Conservation (phyloP, 2,888 invertebrate genomes). For the Plagiodera versicolora region DNA sequence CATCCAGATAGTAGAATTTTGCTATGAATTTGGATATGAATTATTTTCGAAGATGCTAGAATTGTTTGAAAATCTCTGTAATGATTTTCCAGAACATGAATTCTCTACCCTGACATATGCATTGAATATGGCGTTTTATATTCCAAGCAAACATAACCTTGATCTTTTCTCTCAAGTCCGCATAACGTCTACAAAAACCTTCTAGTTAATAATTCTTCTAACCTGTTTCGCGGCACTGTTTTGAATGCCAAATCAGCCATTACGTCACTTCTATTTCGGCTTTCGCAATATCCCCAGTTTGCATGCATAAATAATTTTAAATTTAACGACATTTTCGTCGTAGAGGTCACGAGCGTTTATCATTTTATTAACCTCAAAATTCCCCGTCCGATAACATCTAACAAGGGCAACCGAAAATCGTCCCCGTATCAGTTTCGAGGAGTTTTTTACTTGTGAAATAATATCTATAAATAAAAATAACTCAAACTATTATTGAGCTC, state of each 20-base stretch:
- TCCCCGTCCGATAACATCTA: background rate
- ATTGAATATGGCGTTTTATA: slow-evolving; percentile 1
- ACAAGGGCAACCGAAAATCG: too few species aligned
- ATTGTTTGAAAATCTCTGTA: too few species aligned
- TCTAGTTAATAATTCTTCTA: slow-evolving; percentile 4
- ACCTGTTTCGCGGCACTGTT: slow-evolving; percentile 21
- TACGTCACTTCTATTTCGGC: slow-evolving; percentile 44
- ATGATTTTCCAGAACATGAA: background rate
- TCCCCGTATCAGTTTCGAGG: too few species aligned
- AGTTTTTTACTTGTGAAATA: background rate
- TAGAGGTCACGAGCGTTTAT: background rate
- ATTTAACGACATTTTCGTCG: slow-evolving; percentile 32
- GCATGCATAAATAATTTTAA: slow-evolving; percentile 38
- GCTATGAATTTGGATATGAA: too few species aligned
- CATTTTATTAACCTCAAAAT: background rate
- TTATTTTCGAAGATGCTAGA: too few species aligned
- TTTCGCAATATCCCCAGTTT: slow-evolving; percentile 33
- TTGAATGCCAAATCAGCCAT: slow-evolving; percentile 41
- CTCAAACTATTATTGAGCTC: background rate
- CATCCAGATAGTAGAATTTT: too few species aligned
- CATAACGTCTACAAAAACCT: background rate
- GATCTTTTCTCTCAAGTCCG: slow-evolving; percentile 1
- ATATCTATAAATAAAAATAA: background rate
- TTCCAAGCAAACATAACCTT: slow-evolving; percentile 2
- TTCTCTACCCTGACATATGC: background rate